Percentiles rank a stretch among this genome's conserved stretches.
Evolutionary conservation across 2,113 vertebrate genomes (phyloP).

Genomic region (Stegostoma tigrinum): DNA sequence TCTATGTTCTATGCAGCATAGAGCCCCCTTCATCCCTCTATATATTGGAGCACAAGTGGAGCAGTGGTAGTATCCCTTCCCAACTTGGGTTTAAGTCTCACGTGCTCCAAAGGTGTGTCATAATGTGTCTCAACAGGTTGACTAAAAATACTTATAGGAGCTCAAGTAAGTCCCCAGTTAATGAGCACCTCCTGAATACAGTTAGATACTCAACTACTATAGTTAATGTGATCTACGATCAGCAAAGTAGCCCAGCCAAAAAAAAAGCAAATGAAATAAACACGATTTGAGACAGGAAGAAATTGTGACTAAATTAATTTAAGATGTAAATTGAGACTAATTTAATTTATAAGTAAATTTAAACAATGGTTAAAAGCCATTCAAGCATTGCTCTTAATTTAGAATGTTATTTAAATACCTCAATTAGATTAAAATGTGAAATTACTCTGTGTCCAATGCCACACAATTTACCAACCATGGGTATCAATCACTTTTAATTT

Average conservation of each 20-base stretch:
- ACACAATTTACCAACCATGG: neutral
- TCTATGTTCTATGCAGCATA: no score
- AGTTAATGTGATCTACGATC: neutral
- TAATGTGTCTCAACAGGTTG: no score
- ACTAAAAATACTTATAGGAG: neutral
- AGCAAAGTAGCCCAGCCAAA: neutral
- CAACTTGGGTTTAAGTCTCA: no score
- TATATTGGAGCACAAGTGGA: no score
- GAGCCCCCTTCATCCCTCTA: no score
- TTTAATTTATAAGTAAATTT: neutral
- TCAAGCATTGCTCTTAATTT: neutral
- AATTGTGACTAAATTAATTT: neutral
- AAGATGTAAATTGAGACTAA: neutral
- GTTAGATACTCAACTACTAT: neutral
- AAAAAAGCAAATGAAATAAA: neutral
- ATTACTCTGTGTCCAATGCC: neutral
- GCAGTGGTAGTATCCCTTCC: no score
- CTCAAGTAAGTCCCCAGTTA: neutral
- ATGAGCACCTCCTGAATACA: neutral
- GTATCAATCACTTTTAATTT: neutral
- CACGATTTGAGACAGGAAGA: neutral
- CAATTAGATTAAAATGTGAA: neutral
- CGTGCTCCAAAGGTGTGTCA: no score
- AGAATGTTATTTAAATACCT: neutral
- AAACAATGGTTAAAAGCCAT: neutral